Base-by-base conservation (phyloP, 2,113 vertebrate species). In the Heloderma charlesbogerti region DNA sequence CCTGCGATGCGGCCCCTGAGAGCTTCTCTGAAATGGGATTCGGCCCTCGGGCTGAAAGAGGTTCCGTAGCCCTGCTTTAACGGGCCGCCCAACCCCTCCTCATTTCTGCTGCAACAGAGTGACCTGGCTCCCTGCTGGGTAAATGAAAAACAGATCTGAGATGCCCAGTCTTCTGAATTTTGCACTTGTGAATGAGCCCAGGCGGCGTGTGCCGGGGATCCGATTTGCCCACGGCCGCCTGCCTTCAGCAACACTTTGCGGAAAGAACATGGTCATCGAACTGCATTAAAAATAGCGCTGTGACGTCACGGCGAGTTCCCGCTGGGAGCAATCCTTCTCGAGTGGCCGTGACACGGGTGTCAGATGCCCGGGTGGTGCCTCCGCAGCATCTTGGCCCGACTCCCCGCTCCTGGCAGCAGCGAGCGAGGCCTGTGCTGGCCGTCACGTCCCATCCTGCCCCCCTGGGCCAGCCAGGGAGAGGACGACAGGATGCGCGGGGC, bases 391-490 rank as follows among this genome's bases (percentile, higher is more conserved):
- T 95, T 96, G 86, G 89, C 96, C 45, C 31, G 93, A 96, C 91
- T 92, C 91, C 3, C 66, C 91, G 88, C 95, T 98, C 96, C 97
- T 97, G 98, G 97, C 97, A 97, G 97, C 96, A 81, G 77, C 9
- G 54, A 90, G 93, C 92, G 34, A 95, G 20, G 97, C 96, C 96
- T 98, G 97, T 98, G 97, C 97, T 91, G 97, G 95, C 95, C 88
- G 98, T 98, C 98, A 98, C 98, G 98, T 98, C 97, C 97, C 97
- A 97, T 96, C 97, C 97, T 91, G 94, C 96, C 95, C 89, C 77
- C 92, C 96, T 92, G 94, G 96, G 97, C 96, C 94, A 97, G 97
- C 97, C 97, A 95, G 96, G 97, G 97, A 97, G 96, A 97, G 97
- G 96, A 97, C 97, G 97, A 97, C 98, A 97, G 98, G 98, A 98